phyloP scores from a whole-genome alignment of 2,113 vertebrate species.

The Coptodon bakossiorum region DNA sequence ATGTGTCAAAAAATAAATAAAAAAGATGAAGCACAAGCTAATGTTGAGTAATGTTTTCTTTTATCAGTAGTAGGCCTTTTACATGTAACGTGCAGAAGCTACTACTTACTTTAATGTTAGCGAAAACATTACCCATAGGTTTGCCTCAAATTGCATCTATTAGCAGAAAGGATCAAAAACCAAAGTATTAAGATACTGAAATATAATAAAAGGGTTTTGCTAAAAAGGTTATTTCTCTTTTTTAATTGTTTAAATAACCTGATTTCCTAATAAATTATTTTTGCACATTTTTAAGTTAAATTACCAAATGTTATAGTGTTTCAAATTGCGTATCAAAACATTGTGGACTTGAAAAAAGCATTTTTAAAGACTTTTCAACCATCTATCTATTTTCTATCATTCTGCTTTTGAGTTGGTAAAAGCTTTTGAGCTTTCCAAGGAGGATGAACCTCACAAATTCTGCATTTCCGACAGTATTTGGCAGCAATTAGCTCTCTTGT shows the following conservation, averaged over 20 bases:
- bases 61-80: neutral
- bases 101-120: neutral
- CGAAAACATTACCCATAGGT: neutral
- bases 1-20: neutral
- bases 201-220: neutral
- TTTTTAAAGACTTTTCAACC: neutral
- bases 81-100: neutral
- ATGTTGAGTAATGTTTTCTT: neutral
- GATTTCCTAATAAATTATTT: neutral
- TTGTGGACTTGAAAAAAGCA: neutral
- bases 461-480: neutral
- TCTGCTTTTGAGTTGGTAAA: neutral
- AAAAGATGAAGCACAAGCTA: neutral
- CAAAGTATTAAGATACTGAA: neutral
- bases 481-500: neutral
- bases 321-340: neutral
- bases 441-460: neutral
- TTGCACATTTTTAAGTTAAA: neutral
- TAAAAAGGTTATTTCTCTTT: neutral
- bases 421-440: neutral
- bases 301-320: neutral
- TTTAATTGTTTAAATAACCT: neutral
- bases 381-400: neutral
- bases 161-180: neutral
- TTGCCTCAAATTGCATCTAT: neutral